These are phyloP conservation scores for Anableps anableps DNA, from an alignment of 2,797 vertebrate genomes.

Conservation along the genomic window DNA sequence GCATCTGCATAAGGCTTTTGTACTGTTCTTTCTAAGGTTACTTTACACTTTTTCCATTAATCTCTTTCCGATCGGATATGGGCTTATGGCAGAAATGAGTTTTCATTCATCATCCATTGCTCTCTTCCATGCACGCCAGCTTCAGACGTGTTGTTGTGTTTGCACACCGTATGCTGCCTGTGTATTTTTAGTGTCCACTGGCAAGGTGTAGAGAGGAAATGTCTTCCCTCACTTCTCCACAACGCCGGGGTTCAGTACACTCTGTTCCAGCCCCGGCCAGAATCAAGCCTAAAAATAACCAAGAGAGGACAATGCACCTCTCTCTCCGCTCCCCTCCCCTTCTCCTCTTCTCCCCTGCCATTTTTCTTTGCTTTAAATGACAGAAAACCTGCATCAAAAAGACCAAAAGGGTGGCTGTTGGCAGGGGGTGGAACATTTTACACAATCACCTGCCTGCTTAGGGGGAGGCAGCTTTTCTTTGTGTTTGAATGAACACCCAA, in stretches of 20 bases:
- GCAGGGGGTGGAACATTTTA: slow-evolving; percentile 22
- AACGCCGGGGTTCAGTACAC: slow-evolving; percentile 54
- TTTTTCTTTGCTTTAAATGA: slow-evolving; percentile 52
- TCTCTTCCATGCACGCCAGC: slow-evolving; percentile 13
- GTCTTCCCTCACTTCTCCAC: slow-evolving; percentile 52
- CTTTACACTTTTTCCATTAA: slow-evolving; percentile 37
- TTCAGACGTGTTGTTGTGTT: slow-evolving; percentile 35
- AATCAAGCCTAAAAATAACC: slow-evolving; percentile 75
- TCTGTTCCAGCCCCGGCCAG: slow-evolving; percentile 66
- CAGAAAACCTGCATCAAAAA: slow-evolving; percentile 40
- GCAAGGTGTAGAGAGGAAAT: slow-evolving; percentile 64
- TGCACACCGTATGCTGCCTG: slow-evolving; percentile 23
- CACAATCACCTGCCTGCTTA: slow-evolving; percentile 7
- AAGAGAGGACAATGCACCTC: slow-evolving; percentile 49
- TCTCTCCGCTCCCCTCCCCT: slow-evolving; percentile 26
- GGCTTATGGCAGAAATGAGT: slow-evolving; percentile 27
- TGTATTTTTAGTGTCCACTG: slow-evolving; percentile 56
- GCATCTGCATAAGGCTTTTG: background rate
- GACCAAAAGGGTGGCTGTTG: slow-evolving; percentile 5
- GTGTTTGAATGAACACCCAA: slow-evolving; percentile 14
- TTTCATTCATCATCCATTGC: slow-evolving; percentile 50
- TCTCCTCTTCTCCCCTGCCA: slow-evolving; percentile 17
- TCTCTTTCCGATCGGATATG: slow-evolving; percentile 25
- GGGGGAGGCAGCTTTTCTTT: slow-evolving; percentile 12
- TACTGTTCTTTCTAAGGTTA: slow-evolving; percentile 11